Evolutionary conservation across 2,888 invertebrate species (phyloP), one percentile per base, ranked within the genome.

Genomic region (Thereva unica): DNA sequence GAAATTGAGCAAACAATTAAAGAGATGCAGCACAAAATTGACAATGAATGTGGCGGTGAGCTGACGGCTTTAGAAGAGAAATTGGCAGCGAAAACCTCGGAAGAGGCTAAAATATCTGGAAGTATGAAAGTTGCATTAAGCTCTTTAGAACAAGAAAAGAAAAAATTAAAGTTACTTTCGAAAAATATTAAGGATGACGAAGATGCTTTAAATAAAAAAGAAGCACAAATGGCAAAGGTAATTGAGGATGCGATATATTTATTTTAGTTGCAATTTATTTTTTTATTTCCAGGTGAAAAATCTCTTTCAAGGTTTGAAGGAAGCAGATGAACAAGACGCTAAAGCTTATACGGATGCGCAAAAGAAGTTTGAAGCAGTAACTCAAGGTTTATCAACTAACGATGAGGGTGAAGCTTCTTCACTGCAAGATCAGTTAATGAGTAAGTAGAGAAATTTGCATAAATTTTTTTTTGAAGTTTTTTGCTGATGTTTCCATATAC

Each of bases 401-500:
- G 91, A 89, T 12, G 87, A 88, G 69, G 93, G 93, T 0, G 85
- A 87, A 75, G 88, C 92, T 5, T 90, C 91, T 42, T 92, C 96
- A 0, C 83, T 97, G 64, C 92, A 93, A 77, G 93, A 95, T 72
- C 95, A 95, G 78, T 85, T 97, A 23, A 95, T 95, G 78, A 86
- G 90, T 90, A 76, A 75, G 78, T 74, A 7, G 4, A 47, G 3
- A 47, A 10, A 12, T 4, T 2, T 47, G 7, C 5, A 3, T 47
- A 47, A 5, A 45, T 45, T 23, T 45, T 45, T n/a, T 10, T 23
- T 23, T 23, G 23, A 23, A 23, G 23, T 2, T 23, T 23, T 23
- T 23, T 23, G 2, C 23, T 23, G 23, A 23, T 23, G 2, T 23
- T 23, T 23, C 23, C 23, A 23, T 2, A 23, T 23, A 23, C 2